Conservation (phyloP, 2,113 vertebrate species). For the Semnopithecus entellus region DNA sequence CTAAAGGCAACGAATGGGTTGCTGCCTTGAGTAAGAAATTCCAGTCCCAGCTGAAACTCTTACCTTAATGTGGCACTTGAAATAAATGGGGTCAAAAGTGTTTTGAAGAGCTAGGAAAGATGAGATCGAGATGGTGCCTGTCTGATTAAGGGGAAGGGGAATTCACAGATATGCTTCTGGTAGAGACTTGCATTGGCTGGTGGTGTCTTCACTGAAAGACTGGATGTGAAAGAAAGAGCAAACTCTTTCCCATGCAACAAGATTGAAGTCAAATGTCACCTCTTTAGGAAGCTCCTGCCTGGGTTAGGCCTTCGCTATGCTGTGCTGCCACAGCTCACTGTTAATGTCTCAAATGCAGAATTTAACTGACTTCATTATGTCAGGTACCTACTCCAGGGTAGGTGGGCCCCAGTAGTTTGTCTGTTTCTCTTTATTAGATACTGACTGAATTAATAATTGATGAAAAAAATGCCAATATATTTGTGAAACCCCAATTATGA, state of each 20-base stretch:
- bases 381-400: background rate
- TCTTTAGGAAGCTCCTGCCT: background rate
- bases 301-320: background rate
- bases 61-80: background rate
- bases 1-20: background rate
- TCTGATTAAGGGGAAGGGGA: background rate
- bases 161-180: background rate
- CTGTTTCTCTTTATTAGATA: background rate
- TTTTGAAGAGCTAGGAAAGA: background rate
- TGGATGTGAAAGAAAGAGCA: background rate
- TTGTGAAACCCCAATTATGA: background rate
- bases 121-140: rapidly evolving
- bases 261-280: background rate
- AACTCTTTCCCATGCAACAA: background rate
- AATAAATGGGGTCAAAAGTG: background rate
- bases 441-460: background rate
- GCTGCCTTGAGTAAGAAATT: background rate
- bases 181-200: background rate
- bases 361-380: background rate
- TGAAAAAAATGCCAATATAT: background rate
- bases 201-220: background rate
- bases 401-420: background rate
- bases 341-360: background rate
- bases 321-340: background rate
- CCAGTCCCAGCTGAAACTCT: background rate